These are phyloP conservation scores for Proisotoma minuta DNA, from an alignment of 2,888 invertebrate species.

Conservation along the genomic window DNA sequence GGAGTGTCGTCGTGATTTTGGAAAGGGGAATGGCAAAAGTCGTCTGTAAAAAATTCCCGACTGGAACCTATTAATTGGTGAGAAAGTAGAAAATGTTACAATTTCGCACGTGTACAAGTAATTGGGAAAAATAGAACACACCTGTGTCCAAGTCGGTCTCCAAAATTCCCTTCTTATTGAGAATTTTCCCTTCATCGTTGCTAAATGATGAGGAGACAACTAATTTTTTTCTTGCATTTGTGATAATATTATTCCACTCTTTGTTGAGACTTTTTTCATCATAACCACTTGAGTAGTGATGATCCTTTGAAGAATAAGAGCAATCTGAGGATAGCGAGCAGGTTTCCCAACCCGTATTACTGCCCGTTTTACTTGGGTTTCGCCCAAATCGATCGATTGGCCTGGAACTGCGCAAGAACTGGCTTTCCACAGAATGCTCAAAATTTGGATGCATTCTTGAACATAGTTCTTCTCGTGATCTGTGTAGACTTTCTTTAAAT, in stretches of 20 bases:
- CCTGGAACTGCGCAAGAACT: constrained; percentile 46
- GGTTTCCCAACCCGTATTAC: constrained; percentile 4
- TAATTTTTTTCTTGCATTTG: constrained; percentile 25
- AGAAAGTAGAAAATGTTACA: not conserved
- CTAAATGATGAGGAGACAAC: constrained; percentile 8
- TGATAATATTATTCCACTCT: constrained; percentile 27
- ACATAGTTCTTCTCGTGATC: constrained; percentile 42
- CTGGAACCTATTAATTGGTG: constrained; percentile 25
- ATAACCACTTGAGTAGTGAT: constrained; percentile 14
- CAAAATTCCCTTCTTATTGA: constrained; percentile 64
- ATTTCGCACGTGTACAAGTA: not conserved
- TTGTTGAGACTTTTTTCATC: constrained; percentile 19
- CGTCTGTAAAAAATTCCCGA: constrained; percentile 18
- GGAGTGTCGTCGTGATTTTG: not conserved
- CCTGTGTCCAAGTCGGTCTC: constrained; percentile 81
- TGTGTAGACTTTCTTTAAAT: constrained; percentile 37
- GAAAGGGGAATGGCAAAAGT: not conserved
- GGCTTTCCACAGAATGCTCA: too few relatives aligned
- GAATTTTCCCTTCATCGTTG: constrained; percentile 14
- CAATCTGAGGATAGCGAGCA: too few relatives aligned
- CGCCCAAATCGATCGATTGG: constrained; percentile 44
- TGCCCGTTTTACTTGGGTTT: constrained; percentile 29
- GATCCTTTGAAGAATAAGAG: constrained; percentile 3
- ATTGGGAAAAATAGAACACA: constrained; percentile 11
- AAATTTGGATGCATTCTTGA: constrained; percentile 38